Evolutionary conservation across 2,797 vertebrate species (phyloP).

Genomic region (Triplophysa yarkandensis): DNA sequence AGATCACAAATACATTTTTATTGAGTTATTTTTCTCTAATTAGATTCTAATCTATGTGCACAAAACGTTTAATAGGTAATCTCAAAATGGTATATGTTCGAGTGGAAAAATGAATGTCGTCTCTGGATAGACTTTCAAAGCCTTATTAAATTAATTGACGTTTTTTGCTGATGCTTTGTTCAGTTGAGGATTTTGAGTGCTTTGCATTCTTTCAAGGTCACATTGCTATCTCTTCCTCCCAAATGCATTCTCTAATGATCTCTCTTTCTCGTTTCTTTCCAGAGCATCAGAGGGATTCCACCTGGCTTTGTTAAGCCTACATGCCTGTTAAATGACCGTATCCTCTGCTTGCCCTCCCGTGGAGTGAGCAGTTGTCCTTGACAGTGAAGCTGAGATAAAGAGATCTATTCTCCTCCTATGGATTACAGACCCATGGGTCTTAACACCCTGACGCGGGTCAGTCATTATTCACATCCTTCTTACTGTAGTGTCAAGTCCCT

Average conservation of each 20-base stretch:
- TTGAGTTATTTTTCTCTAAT: conserved; percentile 20
- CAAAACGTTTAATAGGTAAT: conserved; percentile 1
- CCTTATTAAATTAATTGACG: conserved; percentile 40
- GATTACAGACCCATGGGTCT: conserved; percentile 51
- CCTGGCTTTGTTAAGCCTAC: conserved; percentile 46
- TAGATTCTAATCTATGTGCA: not conserved
- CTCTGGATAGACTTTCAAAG: conserved; percentile 28
- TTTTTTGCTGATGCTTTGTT: conserved; percentile 45
- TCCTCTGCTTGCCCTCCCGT: conserved; percentile 27
- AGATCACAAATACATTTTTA: conserved; percentile 16
- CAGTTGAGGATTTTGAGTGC: conserved; percentile 36
- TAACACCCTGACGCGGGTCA: conserved; percentile 41
- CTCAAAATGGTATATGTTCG: conserved; percentile 6
- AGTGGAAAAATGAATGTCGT: conserved; percentile 11
- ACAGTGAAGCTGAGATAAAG: conserved; percentile 44
- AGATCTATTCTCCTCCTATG: conserved; percentile 47
- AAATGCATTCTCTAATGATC: conserved; percentile 34
- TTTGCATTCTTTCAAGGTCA: conserved; percentile 42
- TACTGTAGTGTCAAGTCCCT: not conserved
- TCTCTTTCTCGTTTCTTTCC: conserved; percentile 21
- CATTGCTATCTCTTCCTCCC: conserved; percentile 30
- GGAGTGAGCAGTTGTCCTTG: conserved; percentile 45
- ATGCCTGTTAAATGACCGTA: conserved; percentile 41
- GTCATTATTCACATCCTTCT: conserved; percentile 36
- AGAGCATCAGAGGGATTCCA: conserved; percentile 40